Evolutionary conservation across 2,113 vertebrate genomes (phyloP).

Genomic region (Oplegnathus fasciatus): DNA sequence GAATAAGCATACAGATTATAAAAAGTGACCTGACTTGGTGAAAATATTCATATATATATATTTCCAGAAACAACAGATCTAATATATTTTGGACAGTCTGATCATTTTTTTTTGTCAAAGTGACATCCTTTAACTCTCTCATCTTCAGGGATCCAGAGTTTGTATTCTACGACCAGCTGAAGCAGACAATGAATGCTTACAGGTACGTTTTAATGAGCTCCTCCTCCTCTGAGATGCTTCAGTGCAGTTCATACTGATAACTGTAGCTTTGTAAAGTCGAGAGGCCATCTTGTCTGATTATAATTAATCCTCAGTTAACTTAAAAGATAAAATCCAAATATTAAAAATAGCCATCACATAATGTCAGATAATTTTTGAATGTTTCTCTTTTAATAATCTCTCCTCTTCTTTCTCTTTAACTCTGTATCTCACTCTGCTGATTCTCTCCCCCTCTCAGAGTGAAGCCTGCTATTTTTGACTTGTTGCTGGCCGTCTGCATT

Average conservation of each 20-base stretch:
- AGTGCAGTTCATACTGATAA: slow-evolving; percentile 2
- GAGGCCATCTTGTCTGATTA: not conserved
- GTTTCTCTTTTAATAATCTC: not conserved
- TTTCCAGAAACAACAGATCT: not conserved
- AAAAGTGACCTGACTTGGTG: not conserved
- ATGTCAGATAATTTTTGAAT: not conserved
- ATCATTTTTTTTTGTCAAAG: no score
- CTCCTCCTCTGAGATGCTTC: not conserved
- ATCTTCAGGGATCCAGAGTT: slow-evolving; percentile 95
- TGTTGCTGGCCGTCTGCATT: slow-evolving; percentile 95
- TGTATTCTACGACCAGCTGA: slow-evolving; percentile 99
- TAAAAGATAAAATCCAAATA: not conserved
- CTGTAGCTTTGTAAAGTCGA: not conserved
- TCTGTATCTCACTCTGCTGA: not conserved
- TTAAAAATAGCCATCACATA: not conserved
- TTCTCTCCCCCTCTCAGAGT: slow-evolving; percentile 84
- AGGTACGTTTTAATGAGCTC: slow-evolving; percentile 82
- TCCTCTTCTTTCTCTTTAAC: not conserved
- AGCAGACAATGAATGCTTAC: slow-evolving; percentile 99
- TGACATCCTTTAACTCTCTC: not conserved
- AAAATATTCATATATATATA: not conserved
- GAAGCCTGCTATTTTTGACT: slow-evolving; percentile 98
- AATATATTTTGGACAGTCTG: no score
- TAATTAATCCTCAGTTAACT: not conserved
- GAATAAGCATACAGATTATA: not conserved